Evolutionary conservation across 1,140 invertebrate genomes (phyloP), one percentile per base, ranked within the genome.

Genomic region (Melipona quadrifasciata): DNA sequence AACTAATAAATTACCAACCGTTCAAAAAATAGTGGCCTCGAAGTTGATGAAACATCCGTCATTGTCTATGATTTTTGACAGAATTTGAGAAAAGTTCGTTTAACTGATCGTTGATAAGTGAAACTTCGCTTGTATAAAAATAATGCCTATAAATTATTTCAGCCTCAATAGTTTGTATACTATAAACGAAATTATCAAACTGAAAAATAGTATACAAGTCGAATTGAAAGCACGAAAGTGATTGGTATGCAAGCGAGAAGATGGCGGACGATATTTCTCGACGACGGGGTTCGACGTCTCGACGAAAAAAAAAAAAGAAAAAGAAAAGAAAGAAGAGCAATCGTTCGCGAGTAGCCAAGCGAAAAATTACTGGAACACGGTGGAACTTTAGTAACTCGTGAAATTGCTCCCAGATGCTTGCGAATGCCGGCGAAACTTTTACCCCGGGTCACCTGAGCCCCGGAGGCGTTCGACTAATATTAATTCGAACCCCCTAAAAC

Each of bases 361-460:
- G 80, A 89, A 86, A 89, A 84, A 80, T 84, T 80, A 65, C 77
- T 73, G 58, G 83, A 67, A 80, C 58, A 61, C 57, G 53, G 77
- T 2, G 47, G 14, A 84, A 84, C 77, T 84, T 80, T 65, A 74
- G 61, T 80, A 91, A 91, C 90, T 89, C 90, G 90, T 91, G 88
- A 88, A 91, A 91, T 91, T 91, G 91, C 90, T 89, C 88, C 83
- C 89, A 82, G 86, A 87, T 86, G 84, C 80, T 87, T 86, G 77
- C 1, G 39, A 64, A 85, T 86, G 85, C 17, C 81, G 76, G 14
- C 12, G 34, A 86, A 92, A 91, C 82, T 91, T 87, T 88, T 75
- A 85, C 85, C 83, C 6, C 12, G 51, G 55, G 57, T 86, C 91
- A 91, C 88, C 87, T 89, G 87, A 79, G 83, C 57, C 87, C 87